phyloP scores from a whole-genome alignment of 2,113 vertebrate species.

The Piprites chloris region DNA sequence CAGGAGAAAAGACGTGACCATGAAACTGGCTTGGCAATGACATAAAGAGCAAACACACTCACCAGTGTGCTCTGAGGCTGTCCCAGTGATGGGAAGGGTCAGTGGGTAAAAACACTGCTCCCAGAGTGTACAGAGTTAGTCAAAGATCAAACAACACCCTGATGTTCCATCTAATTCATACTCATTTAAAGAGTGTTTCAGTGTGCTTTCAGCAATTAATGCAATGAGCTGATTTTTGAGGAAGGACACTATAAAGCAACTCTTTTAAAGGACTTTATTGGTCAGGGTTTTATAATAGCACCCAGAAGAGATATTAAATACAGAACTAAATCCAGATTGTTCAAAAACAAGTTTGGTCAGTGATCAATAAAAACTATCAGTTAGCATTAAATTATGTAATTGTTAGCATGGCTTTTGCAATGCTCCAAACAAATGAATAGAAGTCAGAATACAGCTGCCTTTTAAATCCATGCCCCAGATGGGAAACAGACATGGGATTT shows the following conservation, averaged over 20 bases:
- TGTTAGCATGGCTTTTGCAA: slow-evolving; percentile 30
- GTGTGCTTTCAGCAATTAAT: not conserved
- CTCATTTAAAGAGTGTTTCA: not conserved
- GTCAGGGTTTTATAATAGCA: not conserved
- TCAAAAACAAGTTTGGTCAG: not conserved
- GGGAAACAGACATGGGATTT: slow-evolving; percentile 38
- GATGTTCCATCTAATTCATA: not conserved
- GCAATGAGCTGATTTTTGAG: not conserved
- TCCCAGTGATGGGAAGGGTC: not conserved
- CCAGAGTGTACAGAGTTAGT: not conserved
- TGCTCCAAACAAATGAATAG: slow-evolving; percentile 27
- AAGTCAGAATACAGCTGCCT: slow-evolving; percentile 35
- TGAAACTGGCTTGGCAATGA: not conserved
- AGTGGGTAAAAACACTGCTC: not conserved
- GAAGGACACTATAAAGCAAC: not conserved
- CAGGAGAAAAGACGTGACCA: not conserved
- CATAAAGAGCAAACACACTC: not conserved
- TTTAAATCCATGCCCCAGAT: slow-evolving; percentile 27
- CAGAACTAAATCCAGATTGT: not conserved
- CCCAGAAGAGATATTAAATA: not conserved
- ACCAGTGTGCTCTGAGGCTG: not conserved
- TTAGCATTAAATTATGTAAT: slow-evolving; percentile 5
- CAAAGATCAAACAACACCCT: not conserved
- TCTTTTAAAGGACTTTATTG: not conserved
- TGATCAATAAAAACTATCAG: slow-evolving; percentile 2